Evolutionary conservation across 2,888 invertebrate species (phyloP), one percentile per base, ranked within the genome.

Genomic region (Eilema caniola): DNA sequence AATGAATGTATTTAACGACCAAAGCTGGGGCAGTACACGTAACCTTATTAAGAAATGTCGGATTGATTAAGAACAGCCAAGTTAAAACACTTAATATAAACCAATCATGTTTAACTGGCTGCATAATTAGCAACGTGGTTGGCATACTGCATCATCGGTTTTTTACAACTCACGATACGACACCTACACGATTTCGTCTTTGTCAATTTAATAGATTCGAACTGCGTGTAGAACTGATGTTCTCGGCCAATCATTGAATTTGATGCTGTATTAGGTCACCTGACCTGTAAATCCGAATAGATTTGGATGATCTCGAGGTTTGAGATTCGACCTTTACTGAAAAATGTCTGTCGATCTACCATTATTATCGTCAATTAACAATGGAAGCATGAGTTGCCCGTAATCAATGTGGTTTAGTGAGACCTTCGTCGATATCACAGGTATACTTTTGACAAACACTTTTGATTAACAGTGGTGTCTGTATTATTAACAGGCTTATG

Each of bases 101-200:
- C 79, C 74, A 72, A 75, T 81, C 68, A 79, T 74, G 69, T 76
- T 82, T 67, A 62, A 73, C 75, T 69, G 66, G 67, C 72, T 76
- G 71, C 70, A 81, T 82, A 82, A 82, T 81, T 82, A 82, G 74
- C 69, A 66, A 70, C 41, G 71, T 64, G 72, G 66, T 71, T 71
- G 57, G 62, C 66, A 67, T 71, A 41, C 56, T 59, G 65, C 67
- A 69, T 57, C 25, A 24, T 5, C 3, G 8, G 24, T 2, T 0
- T 14, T 67, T 68, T 71, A 23, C 20, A 65, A 16, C 10, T n/a
- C 20, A 67, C 67, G 62, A 68, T 3, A 59, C 25, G 59, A 59
- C n/a, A 33, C n/a, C 28, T n/a, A 61, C 61, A 41, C 65, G 65
- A 31, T 31, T 25, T 24, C 14, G 12, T n/a, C 3, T 11, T 57